phyloP scores from a whole-genome alignment of 2,888 invertebrate species.

The Xylocampa areola region DNA sequence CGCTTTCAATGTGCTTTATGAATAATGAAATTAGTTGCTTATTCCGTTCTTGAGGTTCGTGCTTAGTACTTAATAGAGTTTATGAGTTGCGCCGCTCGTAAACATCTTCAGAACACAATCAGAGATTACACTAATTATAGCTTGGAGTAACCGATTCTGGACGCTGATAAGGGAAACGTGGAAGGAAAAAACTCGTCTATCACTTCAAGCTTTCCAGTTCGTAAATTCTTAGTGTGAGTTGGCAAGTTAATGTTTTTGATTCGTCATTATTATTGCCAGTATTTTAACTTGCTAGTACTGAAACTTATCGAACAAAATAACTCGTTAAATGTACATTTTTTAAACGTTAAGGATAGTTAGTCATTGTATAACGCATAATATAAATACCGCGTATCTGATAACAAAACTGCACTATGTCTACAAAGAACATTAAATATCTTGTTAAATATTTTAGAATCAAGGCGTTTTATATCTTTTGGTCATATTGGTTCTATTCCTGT shows the following conservation, averaged over 20 bases:
- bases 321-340: too few species aligned
- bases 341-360: too few species aligned
- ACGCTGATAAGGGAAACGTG: slow-evolving; percentile 28
- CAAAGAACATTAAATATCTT: too few species aligned
- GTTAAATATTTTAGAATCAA: too few species aligned
- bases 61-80: slow-evolving; percentile 83
- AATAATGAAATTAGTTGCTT: slow-evolving; percentile 89
- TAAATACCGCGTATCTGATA: too few species aligned
- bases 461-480: too few species aligned
- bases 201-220: background rate
- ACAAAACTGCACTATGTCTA: too few species aligned
- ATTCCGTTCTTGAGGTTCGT: slow-evolving; percentile 86
- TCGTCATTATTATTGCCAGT: background rate
- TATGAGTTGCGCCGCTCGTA: slow-evolving; percentile 78
- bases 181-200: slow-evolving; percentile 11
- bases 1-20: slow-evolving; percentile 89
- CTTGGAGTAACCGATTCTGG: slow-evolving; percentile 48
- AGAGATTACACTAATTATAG: slow-evolving; percentile 67
- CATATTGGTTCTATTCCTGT: too few species aligned
- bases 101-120: slow-evolving; percentile 74
- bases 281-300: too few species aligned
- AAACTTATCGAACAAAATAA: too few species aligned
- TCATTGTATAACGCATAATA: too few species aligned
- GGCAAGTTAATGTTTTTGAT: background rate
- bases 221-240: background rate